These are phyloP conservation scores for Drosophila greeni DNA, from an alignment of 2,888 invertebrate genomes.

Conservation along the genomic window DNA sequence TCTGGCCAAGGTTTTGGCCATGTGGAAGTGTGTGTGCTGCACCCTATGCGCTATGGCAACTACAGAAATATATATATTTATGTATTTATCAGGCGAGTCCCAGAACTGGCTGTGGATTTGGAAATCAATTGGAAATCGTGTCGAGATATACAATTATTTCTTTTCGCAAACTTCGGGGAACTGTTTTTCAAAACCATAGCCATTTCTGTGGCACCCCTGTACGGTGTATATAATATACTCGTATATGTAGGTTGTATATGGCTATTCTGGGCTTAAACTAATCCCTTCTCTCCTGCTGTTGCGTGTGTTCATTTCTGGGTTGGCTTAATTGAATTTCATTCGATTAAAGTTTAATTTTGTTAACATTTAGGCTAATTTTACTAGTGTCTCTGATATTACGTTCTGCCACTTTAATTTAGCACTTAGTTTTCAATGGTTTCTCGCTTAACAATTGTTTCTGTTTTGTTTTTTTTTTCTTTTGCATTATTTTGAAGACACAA, in stretches of 20 bases:
- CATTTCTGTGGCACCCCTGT: background rate
- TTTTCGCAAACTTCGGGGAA: background rate
- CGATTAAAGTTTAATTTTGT: conserved; percentile 47
- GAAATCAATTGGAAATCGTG: background rate
- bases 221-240: conserved; percentile 28
- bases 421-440: conserved; percentile 66
- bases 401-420: conserved; percentile 55
- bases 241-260: conserved; percentile 24
- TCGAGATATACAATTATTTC: background rate
- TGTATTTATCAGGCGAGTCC: conserved; percentile 1
- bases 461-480: conserved; percentile 37
- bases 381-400: conserved; percentile 50
- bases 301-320: conserved; percentile 32
- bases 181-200: background rate
- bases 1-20: conserved; percentile 42
- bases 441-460: conserved; percentile 46
- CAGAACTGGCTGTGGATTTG: background rate
- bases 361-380: conserved; percentile 57
- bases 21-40: conserved; percentile 37
- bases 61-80: conserved; percentile 39
- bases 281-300: conserved; percentile 13
- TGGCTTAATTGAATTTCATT: conserved; percentile 60
- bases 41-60: conserved; percentile 49
- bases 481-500: conserved; percentile 78
- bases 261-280: conserved; percentile 31